phyloP scores from a whole-genome alignment of 2,888 invertebrate genomes.

The Orthosia cruda region DNA sequence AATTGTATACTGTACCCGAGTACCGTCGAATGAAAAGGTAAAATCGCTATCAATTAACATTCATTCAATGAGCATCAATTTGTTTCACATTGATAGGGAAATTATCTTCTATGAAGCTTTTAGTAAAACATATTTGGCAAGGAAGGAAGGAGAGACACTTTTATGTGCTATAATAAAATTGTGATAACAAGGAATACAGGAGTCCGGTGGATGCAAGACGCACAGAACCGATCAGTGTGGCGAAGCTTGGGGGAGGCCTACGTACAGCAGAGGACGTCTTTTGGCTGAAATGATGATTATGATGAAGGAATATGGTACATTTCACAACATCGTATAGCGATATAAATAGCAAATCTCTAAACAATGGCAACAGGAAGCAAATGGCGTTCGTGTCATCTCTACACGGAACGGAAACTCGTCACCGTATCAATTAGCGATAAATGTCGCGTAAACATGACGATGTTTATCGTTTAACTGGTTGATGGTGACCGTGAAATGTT shows the following conservation, averaged over 20 bases:
- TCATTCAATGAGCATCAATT: not conserved
- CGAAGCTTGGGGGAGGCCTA: too few species aligned
- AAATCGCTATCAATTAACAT: too few species aligned
- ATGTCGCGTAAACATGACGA: constrained; percentile 31
- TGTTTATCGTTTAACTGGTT: constrained; percentile 26
- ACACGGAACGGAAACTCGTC: constrained; percentile 54
- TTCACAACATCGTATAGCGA: not conserved
- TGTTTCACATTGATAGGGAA: not conserved
- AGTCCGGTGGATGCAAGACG: too few species aligned
- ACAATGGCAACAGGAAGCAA: constrained; percentile 50
- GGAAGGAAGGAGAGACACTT: too few species aligned
- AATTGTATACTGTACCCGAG: not conserved
- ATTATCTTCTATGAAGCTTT: too few species aligned
- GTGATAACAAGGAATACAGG: not conserved
- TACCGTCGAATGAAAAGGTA: not conserved
- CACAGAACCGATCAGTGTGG: too few species aligned
- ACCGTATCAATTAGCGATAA: constrained; percentile 57
- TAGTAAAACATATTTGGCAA: not conserved
- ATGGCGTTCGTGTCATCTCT: constrained; percentile 35
- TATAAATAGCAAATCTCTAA: constrained; percentile 29
- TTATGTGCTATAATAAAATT: not conserved
- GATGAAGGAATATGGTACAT: not conserved
- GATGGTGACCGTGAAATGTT: constrained; percentile 14
- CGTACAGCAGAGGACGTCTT: too few species aligned
- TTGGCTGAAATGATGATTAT: too few species aligned